Conservation (phyloP, 2,888 invertebrate species). For the Helobdella robusta region DNA sequence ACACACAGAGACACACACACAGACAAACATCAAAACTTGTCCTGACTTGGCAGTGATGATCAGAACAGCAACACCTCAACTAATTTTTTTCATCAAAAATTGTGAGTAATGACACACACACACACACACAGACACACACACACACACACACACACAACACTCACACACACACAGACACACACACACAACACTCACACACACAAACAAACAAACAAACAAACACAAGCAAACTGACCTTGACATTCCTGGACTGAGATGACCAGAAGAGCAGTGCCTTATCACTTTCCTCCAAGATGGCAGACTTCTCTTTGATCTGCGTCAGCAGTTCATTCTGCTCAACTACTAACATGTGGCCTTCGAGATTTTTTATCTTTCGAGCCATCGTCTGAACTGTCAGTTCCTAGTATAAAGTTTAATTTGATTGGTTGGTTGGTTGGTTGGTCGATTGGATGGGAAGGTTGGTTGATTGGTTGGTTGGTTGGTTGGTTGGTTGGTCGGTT, state of each 20-base stretch:
- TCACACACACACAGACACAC: too few relatives aligned
- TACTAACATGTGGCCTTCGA: slow-evolving; percentile 17
- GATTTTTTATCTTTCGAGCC: background rate
- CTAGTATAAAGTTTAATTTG: background rate
- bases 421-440: too few relatives aligned
- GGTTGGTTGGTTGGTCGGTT: too few relatives aligned
- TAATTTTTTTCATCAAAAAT: background rate
- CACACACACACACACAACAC: too few relatives aligned
- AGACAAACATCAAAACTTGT: background rate
- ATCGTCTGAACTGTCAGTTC: slow-evolving; percentile 22
- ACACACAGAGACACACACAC: background rate
- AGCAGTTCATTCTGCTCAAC: slow-evolving; percentile 12
- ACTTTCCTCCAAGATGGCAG: slow-evolving; percentile 19
- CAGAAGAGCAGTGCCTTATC: slow-evolving; percentile 18
- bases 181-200: too few relatives aligned
- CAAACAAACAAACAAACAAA: too few relatives aligned
- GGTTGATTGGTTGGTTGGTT: too few relatives aligned
- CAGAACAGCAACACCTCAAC: background rate
- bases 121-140: too few relatives aligned
- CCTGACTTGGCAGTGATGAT: background rate
- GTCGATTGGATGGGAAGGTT: too few relatives aligned
- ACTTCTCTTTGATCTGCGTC: slow-evolving; percentile 8
- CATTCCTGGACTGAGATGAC: slow-evolving; percentile 20
- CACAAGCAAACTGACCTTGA: slow-evolving; percentile 8
- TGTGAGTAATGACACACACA: too few relatives aligned